Base-by-base conservation (phyloP, 2,797 vertebrate genomes). In the Sparidentex hasta region DNA sequence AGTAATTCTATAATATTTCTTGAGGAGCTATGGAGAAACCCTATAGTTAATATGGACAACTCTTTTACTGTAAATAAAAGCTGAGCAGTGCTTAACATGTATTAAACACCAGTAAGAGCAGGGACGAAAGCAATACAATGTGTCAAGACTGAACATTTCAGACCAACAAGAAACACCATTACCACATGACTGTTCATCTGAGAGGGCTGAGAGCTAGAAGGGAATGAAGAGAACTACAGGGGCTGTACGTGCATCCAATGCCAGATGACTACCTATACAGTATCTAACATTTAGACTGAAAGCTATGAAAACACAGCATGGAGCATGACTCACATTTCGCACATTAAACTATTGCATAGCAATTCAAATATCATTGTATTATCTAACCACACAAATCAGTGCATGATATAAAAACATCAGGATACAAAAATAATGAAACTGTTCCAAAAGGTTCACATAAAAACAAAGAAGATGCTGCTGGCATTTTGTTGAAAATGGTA, bases 261-360 rank as follows among this genome's bases (percentile, higher is more conserved):
- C 11, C 66, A 83, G 63, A 64, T 43, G 18, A 79, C 57, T 47
- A 57, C 21, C 21, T 71, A 58, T 67, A 78, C 9, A 38, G 9
- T 38, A 38, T 74, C 47, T 41, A 67, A 65, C 58, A 68, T 29
- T 65, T n/a, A 44, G 47, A 77, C 59, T 43, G 41, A 20, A 23
- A 50, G 25, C 13, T 50, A 33, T 69, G 59, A 43, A 23, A n/a
- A 61, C 23, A 54, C 27, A 43, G 48, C n/a, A 33, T 43, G 65
- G n/a, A 64, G 51, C 58, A 69, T 12, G 51, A 54, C 56, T 20
- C 12, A 12, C 48, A 11, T 47, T 74, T 47, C 47, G 44, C 52
- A 55, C 18, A 27, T 59, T 29, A 1, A 56, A 16, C 47, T 54
- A 41, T 8, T 74, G 14, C 18, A 41, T 41, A 47, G 29, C 11